These are phyloP conservation scores for Caerostris darwini DNA, from an alignment of 1,140 invertebrate genomes.

Conservation along the genomic window DNA sequence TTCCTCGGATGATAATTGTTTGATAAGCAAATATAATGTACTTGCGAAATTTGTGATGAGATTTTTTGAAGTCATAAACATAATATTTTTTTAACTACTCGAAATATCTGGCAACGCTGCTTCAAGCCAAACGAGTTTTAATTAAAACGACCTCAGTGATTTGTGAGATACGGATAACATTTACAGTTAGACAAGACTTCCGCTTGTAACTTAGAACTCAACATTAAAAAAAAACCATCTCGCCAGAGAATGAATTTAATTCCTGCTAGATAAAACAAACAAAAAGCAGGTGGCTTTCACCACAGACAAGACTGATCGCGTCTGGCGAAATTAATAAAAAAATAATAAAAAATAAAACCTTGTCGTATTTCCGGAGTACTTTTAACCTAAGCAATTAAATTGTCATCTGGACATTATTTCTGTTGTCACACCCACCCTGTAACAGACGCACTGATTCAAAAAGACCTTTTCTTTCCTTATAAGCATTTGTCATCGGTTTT, in stretches of 20 bases:
- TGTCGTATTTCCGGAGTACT: constrained; percentile 41
- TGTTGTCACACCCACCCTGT: constrained; percentile 41
- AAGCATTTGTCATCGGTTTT: constrained; percentile 1
- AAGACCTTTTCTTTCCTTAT: constrained; percentile 21
- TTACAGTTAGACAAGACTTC: not conserved
- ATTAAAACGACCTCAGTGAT: not conserved
- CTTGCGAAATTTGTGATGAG: too few relatives aligned
- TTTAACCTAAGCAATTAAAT: constrained; percentile 47
- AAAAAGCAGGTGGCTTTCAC: constrained; percentile 6
- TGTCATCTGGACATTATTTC: constrained; percentile 52
- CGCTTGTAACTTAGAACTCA: constrained; percentile 3
- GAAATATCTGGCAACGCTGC: too few relatives aligned
- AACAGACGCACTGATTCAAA: not conserved
- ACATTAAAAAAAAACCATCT: not conserved
- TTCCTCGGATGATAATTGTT: too few relatives aligned
- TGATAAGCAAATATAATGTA: too few relatives aligned
- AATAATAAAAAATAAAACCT: constrained; percentile 8
- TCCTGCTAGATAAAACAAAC: not conserved
- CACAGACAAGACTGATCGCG: not conserved
- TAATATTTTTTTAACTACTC: too few relatives aligned
- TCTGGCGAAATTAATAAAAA: not conserved
- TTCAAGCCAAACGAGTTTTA: not conserved
- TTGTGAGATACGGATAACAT: not conserved
- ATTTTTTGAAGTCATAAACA: too few relatives aligned
- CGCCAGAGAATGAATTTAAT: not conserved